Evolutionary conservation across 2,113 vertebrate genomes (phyloP).

Genomic region (Sakesphorus luctuosus): DNA sequence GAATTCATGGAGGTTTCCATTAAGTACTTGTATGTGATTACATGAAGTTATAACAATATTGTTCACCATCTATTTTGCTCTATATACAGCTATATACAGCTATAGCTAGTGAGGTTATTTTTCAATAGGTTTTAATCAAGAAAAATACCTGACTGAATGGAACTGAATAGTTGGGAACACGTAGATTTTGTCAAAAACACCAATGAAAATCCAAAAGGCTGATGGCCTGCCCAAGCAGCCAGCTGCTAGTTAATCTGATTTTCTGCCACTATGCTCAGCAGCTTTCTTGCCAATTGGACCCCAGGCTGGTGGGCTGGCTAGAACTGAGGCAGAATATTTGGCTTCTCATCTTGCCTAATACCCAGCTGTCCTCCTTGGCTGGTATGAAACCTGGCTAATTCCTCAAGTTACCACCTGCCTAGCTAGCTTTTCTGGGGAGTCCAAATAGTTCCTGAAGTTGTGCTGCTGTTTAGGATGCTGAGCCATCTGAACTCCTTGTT

Average conservation of each 20-base stretch:
- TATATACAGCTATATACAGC: background rate
- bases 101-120: background rate
- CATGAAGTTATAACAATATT: background rate
- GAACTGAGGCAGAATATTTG: background rate
- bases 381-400: background rate
- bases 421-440: background rate
- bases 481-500: background rate
- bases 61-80: background rate
- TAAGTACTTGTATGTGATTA: background rate
- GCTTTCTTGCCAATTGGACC: background rate
- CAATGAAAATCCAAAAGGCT: background rate
- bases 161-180: background rate
- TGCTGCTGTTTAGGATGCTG: background rate
- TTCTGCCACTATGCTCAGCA: conserved; percentile 6
- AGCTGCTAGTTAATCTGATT: conserved; percentile 14
- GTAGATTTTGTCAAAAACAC: background rate
- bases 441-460: background rate
- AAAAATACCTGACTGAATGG: background rate
- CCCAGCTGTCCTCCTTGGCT: conserved; percentile 27
- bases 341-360: background rate
- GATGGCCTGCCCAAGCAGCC: background rate
- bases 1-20: background rate
- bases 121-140: background rate
- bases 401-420: background rate
- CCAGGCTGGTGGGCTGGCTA: background rate